Percentiles rank a stretch among this genome's conserved stretches.
These are phyloP conservation scores for Neosilurus hyrtlii DNA, from an alignment of 2,797 vertebrate species.

Conservation along the genomic window DNA sequence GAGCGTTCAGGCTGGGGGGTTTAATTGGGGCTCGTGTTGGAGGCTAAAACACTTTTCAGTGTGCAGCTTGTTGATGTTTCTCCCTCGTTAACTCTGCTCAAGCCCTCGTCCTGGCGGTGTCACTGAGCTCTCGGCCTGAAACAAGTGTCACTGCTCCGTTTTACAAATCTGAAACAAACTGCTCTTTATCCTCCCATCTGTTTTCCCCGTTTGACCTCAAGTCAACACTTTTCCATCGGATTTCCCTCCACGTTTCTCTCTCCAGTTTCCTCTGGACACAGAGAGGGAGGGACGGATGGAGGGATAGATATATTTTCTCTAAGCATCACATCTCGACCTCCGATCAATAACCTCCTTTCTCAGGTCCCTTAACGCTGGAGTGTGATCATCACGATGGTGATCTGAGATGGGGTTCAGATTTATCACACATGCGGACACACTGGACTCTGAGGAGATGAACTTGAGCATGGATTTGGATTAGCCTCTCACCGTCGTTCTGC, in stretches of 20 bases:
- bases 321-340: slow-evolving; percentile 14
- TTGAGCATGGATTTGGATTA: background rate
- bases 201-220: background rate
- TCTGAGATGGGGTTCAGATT: slow-evolving; percentile 18
- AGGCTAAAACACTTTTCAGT: slow-evolving; percentile 6
- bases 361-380: slow-evolving; percentile 26
- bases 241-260: background rate
- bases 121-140: background rate
- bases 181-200: background rate
- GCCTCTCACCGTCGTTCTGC: slow-evolving; percentile 24
- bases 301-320: slow-evolving; percentile 27
- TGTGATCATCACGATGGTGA: slow-evolving; percentile 32
- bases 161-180: background rate
- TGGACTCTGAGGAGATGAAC: background rate
- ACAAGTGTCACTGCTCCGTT: slow-evolving; percentile 8
- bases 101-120: background rate
- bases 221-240: background rate
- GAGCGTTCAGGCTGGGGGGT: slow-evolving; percentile 21
- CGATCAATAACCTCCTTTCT: slow-evolving; percentile 45
- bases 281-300: background rate
- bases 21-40: slow-evolving; percentile 41
- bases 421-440: slow-evolving; percentile 25
- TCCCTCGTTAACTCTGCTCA: slow-evolving; percentile 30
- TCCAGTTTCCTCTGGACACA: background rate
- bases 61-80: slow-evolving; percentile 18